A percentile compares a stretch with the other conserved stretches of the same genome.
Conservation (phyloP, 1,140 invertebrate species). For the Brachionus rotundiformis region DNA sequence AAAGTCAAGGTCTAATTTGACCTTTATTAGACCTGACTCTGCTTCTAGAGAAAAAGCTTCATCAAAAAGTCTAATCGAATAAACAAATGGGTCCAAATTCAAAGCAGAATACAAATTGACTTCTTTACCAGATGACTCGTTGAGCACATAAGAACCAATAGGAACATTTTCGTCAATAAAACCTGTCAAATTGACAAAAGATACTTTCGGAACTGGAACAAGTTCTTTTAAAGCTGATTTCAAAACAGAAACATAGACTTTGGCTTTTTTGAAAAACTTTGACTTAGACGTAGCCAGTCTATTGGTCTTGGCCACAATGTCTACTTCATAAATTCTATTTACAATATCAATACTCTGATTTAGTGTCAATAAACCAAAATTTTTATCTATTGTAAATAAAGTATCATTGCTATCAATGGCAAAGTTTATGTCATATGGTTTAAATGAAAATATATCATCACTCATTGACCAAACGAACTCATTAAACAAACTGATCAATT, state of each 20-base stretch:
- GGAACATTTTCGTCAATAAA: slow-evolving; percentile 8
- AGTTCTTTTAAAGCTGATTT: background rate
- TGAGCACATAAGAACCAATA: background rate
- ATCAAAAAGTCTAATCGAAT: background rate
- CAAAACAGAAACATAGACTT: background rate
- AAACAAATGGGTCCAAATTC: background rate
- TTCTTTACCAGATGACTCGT: background rate
- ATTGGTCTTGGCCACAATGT: background rate
- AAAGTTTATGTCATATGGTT: slow-evolving; percentile 3
- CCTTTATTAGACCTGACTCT: background rate
- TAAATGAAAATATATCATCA: background rate
- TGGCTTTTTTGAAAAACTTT: background rate
- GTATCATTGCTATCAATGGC: background rate
- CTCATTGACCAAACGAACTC: background rate
- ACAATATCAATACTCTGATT: background rate
- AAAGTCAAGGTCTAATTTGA: background rate
- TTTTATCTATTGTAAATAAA: background rate
- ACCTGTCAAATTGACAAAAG: background rate
- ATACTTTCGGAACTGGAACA: background rate
- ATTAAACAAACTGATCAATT: slow-evolving; percentile 9
- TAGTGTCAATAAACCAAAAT: background rate
- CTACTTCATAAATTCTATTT: background rate
- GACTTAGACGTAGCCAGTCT: background rate
- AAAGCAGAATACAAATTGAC: background rate
- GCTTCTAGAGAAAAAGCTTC: background rate